phyloP scores from a whole-genome alignment of 2,888 invertebrate genomes.

The Gisinianus flammeolus region DNA sequence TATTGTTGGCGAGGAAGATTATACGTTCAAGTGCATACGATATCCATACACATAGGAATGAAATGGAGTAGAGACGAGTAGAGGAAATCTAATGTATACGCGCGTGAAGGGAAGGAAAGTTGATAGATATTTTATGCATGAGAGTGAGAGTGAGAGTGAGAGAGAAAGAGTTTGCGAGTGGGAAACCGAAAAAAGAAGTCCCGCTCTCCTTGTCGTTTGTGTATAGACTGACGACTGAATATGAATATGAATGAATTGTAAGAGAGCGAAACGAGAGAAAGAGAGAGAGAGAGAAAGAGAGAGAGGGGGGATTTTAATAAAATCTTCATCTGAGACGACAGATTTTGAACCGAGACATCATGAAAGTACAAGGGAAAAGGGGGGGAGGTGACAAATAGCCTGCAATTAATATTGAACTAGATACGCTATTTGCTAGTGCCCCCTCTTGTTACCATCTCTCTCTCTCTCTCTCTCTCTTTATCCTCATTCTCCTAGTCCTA shows the following conservation, averaged over 20 bases:
- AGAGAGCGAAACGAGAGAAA: conserved; percentile 2
- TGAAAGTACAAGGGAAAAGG: conserved; percentile 20
- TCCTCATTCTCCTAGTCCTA: too few species aligned
- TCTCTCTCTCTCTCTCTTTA: not conserved
- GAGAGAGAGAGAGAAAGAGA: conserved; percentile 14
- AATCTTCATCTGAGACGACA: conserved; percentile 50
- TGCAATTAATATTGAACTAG: conserved; percentile 41
- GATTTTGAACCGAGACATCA: conserved; percentile 54
- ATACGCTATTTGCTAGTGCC: not conserved
- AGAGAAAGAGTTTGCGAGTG: not conserved
- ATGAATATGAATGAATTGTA: conserved; percentile 23
- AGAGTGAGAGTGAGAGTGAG: conserved; percentile 1
- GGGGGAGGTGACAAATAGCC: conserved; percentile 42
- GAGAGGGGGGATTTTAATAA: conserved; percentile 37
- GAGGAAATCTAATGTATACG: too few species aligned
- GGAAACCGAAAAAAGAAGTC: not conserved
- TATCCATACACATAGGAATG: not conserved
- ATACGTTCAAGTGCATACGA: too few species aligned
- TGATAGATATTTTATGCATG: conserved; percentile 29
- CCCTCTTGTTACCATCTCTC: not conserved
- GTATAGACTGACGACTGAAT: conserved; percentile 33
- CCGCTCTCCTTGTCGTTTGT: conserved; percentile 18
- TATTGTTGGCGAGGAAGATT: too few species aligned
- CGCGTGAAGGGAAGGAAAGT: not conserved
- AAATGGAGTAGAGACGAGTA: not conserved